A percentile compares a stretch with the other conserved stretches of the same genome.
Evolutionary conservation across 2,797 vertebrate species (phyloP).

Genomic region (Tadarida brasiliensis): DNA sequence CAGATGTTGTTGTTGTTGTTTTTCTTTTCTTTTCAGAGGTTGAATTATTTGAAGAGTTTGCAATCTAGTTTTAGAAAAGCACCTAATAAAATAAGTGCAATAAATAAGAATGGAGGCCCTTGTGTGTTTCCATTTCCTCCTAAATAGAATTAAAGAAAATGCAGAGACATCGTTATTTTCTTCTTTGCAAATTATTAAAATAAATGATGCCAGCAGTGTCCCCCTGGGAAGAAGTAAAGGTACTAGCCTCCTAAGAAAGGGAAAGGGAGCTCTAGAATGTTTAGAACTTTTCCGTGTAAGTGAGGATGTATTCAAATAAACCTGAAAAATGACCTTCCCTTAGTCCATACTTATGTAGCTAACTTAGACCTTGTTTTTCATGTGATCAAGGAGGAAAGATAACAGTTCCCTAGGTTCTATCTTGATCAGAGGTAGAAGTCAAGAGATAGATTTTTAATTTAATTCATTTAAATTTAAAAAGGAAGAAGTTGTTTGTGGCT

Average conservation of each 20-base stretch:
- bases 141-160: slow-evolving; percentile 19
- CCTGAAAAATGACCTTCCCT: not conserved
- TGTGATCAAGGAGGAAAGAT: not conserved
- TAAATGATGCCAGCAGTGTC: not conserved
- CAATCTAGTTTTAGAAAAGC: not conserved
- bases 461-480: not conserved
- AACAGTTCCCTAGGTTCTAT: not conserved
- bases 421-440: not conserved
- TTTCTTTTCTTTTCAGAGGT: not conserved
- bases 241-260: no score
- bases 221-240: not conserved
- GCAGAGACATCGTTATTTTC: not conserved
- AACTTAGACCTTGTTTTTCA: not conserved
- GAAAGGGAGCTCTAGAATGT: not conserved
- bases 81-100: not conserved
- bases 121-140: not conserved
- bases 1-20: not conserved
- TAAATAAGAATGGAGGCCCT: not conserved
- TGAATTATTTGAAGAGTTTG: not conserved
- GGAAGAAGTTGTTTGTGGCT: not conserved
- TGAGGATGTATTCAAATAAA: not conserved
- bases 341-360: no score
- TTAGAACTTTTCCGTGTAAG: not conserved
- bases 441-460: not conserved
- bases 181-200: not conserved